phyloP scores from a whole-genome alignment of 2,113 vertebrate genomes.

The Cromileptes altivelis region DNA sequence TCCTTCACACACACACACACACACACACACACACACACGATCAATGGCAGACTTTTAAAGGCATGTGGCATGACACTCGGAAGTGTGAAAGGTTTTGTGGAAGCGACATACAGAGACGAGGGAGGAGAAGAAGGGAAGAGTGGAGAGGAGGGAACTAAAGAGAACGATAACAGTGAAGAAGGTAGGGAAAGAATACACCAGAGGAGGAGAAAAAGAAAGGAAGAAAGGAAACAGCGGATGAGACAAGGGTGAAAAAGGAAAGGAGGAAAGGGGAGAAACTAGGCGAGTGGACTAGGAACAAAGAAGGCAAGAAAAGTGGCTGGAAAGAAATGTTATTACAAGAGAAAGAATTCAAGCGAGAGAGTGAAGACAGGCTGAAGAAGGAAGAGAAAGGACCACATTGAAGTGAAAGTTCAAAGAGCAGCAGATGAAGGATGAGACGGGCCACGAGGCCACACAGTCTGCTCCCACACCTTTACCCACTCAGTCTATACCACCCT shows the following conservation, averaged over 20 bases:
- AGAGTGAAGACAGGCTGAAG: neutral
- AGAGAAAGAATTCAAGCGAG: neutral
- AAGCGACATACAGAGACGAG: neutral
- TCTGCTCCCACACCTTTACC: neutral
- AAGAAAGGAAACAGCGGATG: neutral
- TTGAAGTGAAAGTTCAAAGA: neutral
- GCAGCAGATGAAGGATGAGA: slow-evolving; percentile 16
- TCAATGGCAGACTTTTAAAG: slow-evolving; percentile 27
- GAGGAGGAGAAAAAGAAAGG: neutral
- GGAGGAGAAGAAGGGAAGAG: neutral
- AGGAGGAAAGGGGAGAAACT: too few species aligned
- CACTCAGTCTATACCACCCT: neutral
- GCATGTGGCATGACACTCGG: slow-evolving; percentile 27
- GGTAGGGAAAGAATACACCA: neutral
- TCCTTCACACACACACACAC: slow-evolving; percentile 16
- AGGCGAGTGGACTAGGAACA: too few species aligned
- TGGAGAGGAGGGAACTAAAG: neutral
- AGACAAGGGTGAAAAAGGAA: too few species aligned
- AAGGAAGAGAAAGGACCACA: neutral
- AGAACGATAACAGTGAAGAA: neutral
- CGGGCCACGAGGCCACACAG: neutral
- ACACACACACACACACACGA: slow-evolving; percentile 2
- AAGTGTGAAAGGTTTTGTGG: slow-evolving; percentile 20
- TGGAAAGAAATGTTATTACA: neutral
- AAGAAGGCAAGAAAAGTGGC: neutral